Base-by-base conservation (phyloP, 1,140 invertebrate genomes). In the Metaphire vulgaris region DNA sequence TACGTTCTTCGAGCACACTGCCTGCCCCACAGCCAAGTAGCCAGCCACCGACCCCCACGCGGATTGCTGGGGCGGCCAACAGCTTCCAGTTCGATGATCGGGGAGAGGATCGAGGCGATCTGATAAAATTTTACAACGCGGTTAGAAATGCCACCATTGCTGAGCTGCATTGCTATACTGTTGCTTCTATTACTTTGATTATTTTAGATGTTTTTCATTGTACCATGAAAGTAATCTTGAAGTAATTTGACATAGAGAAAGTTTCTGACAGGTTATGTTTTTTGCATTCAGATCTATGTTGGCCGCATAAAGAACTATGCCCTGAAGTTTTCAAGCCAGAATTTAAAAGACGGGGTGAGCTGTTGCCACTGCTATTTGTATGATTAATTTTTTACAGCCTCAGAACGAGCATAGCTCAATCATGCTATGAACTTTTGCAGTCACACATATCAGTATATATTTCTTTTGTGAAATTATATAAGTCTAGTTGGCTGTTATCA, bases 51-150 rank as follows among this genome's bases (percentile, higher is more conserved):
- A 90, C 90, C 0, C 90, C 90, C 0, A 90, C 89, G 15, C 87
- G 88, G n/a, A 85, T 90, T 84, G 88, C 89, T 1, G 89, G 89
- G 15, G 89, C 89, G 0, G 89, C 88, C 0, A 86, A 88, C 21
- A 89, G 85, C 77, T 90, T 89, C 79, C 89, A 89, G 72, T 88
- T 88, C 74, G 90, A 90, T 75, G 83, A 85, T 41, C 79, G 83
- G 31, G 82, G 86, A 34, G 83, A 83, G 76, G 88, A 90, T 79
- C 88, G 92, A 77, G 93, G 92, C 2, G 95, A 97, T 88, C 89
- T 98, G 71, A 98, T 98, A 69, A 90, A 92, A 82, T 98, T 98
- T 83, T 98, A 98, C 83, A 98, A 98, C 83, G 90, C 89, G 72
- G 86, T 88, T 77, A 79, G 80, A 80, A 31, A 30, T 29, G 65